phyloP scores from a whole-genome alignment of 2,888 invertebrate species.

The Mimachlamys varia region DNA sequence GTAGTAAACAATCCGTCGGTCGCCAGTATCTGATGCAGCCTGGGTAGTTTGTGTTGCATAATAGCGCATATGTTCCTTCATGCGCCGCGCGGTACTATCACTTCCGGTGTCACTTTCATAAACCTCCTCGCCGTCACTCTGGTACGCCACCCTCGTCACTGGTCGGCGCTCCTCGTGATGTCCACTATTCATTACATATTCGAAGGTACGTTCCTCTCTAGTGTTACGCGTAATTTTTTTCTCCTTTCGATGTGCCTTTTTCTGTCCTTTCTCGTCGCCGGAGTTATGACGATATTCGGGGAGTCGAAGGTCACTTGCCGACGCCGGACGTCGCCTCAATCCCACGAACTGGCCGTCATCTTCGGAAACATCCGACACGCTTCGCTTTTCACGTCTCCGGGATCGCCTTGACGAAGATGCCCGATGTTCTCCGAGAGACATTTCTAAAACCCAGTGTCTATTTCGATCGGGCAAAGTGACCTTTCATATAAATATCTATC shows the following conservation, averaged over 20 bases:
- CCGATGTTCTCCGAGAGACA: neutral
- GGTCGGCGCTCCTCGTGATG: neutral
- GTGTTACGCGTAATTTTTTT: neutral
- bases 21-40: neutral
- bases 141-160: neutral
- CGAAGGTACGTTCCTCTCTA: neutral
- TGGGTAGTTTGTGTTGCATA: constrained; percentile 9
- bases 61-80: constrained; percentile 3
- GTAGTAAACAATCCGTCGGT: neutral
- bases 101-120: constrained; percentile 4
- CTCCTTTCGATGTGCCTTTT: neutral
- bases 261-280: neutral
- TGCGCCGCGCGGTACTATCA: neutral
- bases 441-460: neutral
- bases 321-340: neutral
- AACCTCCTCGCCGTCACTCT: neutral
- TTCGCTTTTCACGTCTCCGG: neutral
- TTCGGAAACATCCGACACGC: neutral
- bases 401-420: neutral
- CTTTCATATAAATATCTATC: neutral
- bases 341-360: neutral
- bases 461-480: neutral
- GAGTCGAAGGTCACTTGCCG: neutral
- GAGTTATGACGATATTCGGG: neutral
- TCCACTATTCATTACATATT: neutral